Evolutionary conservation across 1,140 invertebrate species (phyloP).

Genomic region (Penaeus japonicus): DNA sequence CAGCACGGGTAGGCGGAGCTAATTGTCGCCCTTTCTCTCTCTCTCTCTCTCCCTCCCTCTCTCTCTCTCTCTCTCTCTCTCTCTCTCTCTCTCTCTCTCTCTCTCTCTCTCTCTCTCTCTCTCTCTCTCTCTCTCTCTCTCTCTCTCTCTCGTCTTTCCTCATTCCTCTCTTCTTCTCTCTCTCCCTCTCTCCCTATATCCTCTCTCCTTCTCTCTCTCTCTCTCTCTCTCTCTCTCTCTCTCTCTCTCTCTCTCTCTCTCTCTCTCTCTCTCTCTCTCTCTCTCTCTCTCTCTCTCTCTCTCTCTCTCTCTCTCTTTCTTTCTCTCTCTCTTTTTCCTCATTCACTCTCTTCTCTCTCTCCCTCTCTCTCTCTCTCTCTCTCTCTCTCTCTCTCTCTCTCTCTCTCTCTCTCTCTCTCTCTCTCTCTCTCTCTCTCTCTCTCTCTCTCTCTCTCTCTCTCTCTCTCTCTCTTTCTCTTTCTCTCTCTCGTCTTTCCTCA

Average conservation of each 20-base stretch:
- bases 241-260: not conserved
- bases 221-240: not conserved
- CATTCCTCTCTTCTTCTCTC: not conserved
- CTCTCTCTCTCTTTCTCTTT: too few species aligned
- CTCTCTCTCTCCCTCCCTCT: conserved; percentile 1
- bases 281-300: not conserved
- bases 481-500: too few species aligned
- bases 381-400: not conserved
- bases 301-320: not conserved
- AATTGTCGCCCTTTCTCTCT: not conserved
- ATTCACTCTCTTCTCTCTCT: not conserved
- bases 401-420: not conserved
- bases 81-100: not conserved
- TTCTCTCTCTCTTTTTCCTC: not conserved
- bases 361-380: not conserved
- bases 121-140: not conserved
- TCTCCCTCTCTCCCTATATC: not conserved
- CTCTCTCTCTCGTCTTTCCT: conserved; percentile 6
- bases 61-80: not conserved
- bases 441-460: not conserved
- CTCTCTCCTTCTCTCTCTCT: not conserved
- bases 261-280: conserved; percentile 19
- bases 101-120: not conserved
- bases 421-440: not conserved
- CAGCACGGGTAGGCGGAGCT: not conserved